A percentile compares a stretch with the other conserved stretches of the same genome.
These are phyloP conservation scores for Heliconius sara DNA, from an alignment of 2,888 invertebrate species.

Conservation along the genomic window DNA sequence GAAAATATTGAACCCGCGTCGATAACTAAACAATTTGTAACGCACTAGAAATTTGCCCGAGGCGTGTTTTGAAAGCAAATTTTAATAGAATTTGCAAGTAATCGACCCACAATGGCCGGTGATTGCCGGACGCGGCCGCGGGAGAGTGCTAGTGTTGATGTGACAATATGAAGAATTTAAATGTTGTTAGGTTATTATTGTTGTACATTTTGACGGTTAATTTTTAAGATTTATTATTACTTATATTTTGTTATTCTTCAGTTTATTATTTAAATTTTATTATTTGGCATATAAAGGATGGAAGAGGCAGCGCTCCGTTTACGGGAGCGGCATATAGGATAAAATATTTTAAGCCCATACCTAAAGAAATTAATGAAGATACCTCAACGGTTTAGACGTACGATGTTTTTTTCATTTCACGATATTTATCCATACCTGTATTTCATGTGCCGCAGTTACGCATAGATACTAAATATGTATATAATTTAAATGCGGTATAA, in stretches of 20 bases:
- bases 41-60: constrained; percentile 47
- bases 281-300: not conserved
- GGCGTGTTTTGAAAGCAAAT: constrained; percentile 45
- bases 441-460: no score
- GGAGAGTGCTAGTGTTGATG: constrained; percentile 51
- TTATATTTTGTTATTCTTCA: not conserved
- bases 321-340: no score
- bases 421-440: no score
- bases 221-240: no score
- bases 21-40: constrained; percentile 51
- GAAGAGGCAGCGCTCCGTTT: no score
- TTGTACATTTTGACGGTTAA: no score
- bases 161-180: constrained; percentile 65
- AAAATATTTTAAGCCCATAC: no score
- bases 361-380: no score
- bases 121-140: constrained; percentile 63
- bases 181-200: constrained; percentile 34
- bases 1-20: constrained; percentile 44
- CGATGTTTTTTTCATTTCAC: no score
- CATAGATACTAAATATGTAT: no score
- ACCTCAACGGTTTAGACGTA: no score
- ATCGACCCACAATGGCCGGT: constrained; percentile 68
- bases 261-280: not conserved
- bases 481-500: no score
- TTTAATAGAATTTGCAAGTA: constrained; percentile 76